Evolutionary conservation across 2,888 invertebrate species (phyloP).

Genomic region (Meiosimyza decipiens): DNA sequence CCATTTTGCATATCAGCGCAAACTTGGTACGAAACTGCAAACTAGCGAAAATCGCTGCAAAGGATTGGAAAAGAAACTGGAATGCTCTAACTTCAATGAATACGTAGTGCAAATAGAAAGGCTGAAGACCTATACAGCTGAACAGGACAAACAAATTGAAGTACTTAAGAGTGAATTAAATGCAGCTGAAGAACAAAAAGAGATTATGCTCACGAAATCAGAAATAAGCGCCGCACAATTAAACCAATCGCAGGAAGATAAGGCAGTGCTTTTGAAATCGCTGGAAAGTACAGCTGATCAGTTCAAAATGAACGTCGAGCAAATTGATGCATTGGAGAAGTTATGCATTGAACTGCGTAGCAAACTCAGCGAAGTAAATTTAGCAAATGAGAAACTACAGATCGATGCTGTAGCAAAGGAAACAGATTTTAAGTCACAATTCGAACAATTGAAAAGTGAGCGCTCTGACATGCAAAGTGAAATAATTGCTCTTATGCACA

Average conservation of each 20-base stretch:
- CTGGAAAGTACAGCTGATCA: slow-evolving; percentile 45
- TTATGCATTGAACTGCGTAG: slow-evolving; percentile 33
- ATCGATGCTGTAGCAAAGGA: slow-evolving; percentile 41
- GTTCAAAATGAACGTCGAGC: slow-evolving; percentile 36
- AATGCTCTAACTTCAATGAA: slow-evolving; percentile 18
- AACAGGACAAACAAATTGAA: slow-evolving; percentile 27
- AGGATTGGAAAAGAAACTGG: slow-evolving; percentile 38
- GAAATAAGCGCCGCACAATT: slow-evolving; percentile 29
- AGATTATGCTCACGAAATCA: neutral
- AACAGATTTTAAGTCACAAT: slow-evolving; percentile 26
- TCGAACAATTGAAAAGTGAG: slow-evolving; percentile 39
- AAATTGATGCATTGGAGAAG: slow-evolving; percentile 33
- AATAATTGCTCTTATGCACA: slow-evolving; percentile 22
- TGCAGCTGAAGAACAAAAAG: slow-evolving; percentile 27
- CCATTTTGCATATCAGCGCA: slow-evolving; percentile 30
- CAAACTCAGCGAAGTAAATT: slow-evolving; percentile 22
- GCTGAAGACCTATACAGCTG: slow-evolving; percentile 26
- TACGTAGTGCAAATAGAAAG: slow-evolving; percentile 13
- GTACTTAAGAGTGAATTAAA: slow-evolving; percentile 30
- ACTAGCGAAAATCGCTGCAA: slow-evolving; percentile 28
- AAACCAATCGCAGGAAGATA: slow-evolving; percentile 44
- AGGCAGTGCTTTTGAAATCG: slow-evolving; percentile 39
- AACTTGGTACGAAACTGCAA: slow-evolving; percentile 32
- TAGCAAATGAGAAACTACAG: slow-evolving; percentile 40
- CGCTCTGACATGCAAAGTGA: slow-evolving; percentile 41